Evolutionary conservation across 2,888 invertebrate species (phyloP).

Genomic region (Tricholauxania praeusta): DNA sequence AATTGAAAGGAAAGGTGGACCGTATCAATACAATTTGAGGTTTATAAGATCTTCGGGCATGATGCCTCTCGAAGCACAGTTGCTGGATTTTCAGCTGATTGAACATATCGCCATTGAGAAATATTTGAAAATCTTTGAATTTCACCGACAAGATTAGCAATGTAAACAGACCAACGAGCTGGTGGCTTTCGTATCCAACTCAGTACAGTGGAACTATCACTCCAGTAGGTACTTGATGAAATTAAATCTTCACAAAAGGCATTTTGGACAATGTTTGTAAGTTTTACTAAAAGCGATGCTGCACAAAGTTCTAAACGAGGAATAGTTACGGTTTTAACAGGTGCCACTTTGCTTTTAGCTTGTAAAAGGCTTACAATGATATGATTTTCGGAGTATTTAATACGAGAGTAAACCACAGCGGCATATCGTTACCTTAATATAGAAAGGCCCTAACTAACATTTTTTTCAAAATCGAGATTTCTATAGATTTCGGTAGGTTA

Average conservation of each 20-base stretch:
- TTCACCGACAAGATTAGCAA: constrained; percentile 9
- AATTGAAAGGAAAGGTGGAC: neutral
- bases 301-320: constrained; percentile 31
- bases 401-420: too few relatives aligned
- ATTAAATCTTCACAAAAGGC: constrained; percentile 11
- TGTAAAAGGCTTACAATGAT: neutral
- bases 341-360: constrained; percentile 30
- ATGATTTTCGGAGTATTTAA: too few relatives aligned
- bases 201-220: constrained; percentile 20
- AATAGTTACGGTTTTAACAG: constrained; percentile 26
- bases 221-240: constrained; percentile 26
- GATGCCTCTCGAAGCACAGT: constrained; percentile 23
- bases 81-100: constrained; percentile 10
- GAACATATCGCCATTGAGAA: constrained; percentile 20
- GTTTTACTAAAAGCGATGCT: neutral
- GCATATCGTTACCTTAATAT: too few relatives aligned
- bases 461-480: too few relatives aligned
- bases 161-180: constrained; percentile 32
- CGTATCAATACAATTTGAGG: constrained; percentile 7
- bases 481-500: too few relatives aligned
- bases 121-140: constrained; percentile 27
- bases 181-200: constrained; percentile 36
- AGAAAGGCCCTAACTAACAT: too few relatives aligned
- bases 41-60: neutral
- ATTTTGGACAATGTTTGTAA: constrained; percentile 1